A percentile compares a stretch with the other conserved stretches of the same genome.
Evolutionary conservation across 2,888 invertebrate genomes (phyloP).

Genomic region (Drosophila birchii): DNA sequence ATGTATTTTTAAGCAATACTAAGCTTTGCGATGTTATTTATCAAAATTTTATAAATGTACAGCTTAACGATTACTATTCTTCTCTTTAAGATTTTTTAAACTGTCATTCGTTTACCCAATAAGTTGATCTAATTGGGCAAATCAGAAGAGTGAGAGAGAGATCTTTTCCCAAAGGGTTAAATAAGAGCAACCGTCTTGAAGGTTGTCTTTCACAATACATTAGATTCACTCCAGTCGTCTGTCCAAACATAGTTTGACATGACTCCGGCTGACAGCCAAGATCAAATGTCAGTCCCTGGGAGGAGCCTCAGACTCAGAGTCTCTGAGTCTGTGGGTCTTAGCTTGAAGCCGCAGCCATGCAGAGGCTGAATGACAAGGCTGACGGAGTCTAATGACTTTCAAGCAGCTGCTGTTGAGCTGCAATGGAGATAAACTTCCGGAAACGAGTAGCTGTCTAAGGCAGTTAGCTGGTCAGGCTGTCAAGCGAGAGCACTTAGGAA

Average conservation of each 20-base stretch:
- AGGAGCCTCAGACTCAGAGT: conserved; percentile 12
- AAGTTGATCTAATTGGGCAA: conserved; percentile 9
- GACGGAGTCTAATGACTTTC: conserved; percentile 73
- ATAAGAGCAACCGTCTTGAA: conserved; percentile 2
- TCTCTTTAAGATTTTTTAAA: not conserved
- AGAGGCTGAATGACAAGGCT: conserved; percentile 44
- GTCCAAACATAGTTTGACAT: conserved; percentile 62
- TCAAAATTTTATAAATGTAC: no score
- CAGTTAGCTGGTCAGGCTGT: conserved; percentile 57
- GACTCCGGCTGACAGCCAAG: conserved; percentile 66
- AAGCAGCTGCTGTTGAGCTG: conserved; percentile 38
- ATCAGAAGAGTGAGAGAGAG: not conserved
- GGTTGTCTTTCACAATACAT: conserved; percentile 36
- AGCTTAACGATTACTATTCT: no score
- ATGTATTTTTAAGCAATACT: no score
- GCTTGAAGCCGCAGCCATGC: conserved; percentile 29
- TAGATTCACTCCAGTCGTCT: conserved; percentile 22
- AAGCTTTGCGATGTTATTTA: no score
- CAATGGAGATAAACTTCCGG: conserved; percentile 75
- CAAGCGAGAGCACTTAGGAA: conserved; percentile 38
- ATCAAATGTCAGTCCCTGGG: conserved; percentile 64
- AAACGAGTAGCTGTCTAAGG: conserved; percentile 68
- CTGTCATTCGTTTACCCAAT: not conserved
- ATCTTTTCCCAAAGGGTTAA: conserved; percentile 32
- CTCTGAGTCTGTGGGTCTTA: conserved; percentile 8